Conservation (phyloP, 2,797 vertebrate genomes). For the Taeniopygia guttata region DNA sequence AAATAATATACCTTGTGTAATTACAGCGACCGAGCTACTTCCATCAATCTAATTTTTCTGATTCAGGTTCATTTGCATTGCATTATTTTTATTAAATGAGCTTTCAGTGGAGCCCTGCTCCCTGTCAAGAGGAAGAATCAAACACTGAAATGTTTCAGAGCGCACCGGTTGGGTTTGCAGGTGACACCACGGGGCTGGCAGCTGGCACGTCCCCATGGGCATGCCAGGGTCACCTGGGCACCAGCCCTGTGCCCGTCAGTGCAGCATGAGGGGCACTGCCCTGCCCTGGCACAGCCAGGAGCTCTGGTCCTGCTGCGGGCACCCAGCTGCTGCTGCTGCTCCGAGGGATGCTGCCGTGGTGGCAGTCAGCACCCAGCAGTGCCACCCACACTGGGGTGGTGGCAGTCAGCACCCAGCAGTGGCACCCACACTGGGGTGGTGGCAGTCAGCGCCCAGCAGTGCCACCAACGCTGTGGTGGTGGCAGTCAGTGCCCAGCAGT, state of each 20-base stretch:
- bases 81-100: conserved; percentile 79
- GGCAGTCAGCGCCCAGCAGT: too few species aligned
- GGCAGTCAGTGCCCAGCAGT: background rate
- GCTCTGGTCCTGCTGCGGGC: background rate
- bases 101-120: conserved; percentile 62
- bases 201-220: background rate
- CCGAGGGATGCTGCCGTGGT: fast-evolving
- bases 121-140: conserved; percentile 47
- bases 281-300: background rate
- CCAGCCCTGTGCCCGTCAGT: background rate
- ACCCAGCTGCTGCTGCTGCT: background rate
- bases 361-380: background rate
- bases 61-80: conserved; percentile 76
- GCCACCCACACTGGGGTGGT: too few species aligned
- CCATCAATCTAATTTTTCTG: conserved; percentile 80
- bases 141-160: background rate
- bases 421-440: too few species aligned
- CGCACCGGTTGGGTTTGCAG: background rate
- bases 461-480: too few species aligned
- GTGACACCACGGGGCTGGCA: background rate
- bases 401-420: too few species aligned
- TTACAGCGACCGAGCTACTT: conserved; percentile 74
- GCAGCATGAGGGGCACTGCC: background rate
- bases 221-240: background rate
- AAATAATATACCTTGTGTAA: conserved; percentile 81